Evolutionary conservation across 2,888 invertebrate genomes (phyloP), one percentile per base, ranked within the genome.

Genomic region (Agrotis ipsilon): DNA sequence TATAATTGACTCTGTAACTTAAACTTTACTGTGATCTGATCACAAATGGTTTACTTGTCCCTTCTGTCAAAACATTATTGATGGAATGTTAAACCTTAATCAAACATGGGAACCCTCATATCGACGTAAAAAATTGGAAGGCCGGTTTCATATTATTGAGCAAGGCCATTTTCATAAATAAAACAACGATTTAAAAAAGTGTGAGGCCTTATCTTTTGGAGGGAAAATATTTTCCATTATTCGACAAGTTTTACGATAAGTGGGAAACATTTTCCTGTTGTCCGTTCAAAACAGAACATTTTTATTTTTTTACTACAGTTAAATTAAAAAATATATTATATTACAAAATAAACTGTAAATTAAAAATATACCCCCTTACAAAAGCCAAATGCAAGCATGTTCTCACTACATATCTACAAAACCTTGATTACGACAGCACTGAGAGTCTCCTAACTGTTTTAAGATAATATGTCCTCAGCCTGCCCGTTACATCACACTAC

Each of bases 201-300:
- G 19, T 70, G 45, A 46, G 51, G 45, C 52, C 16, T 48, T 62
- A 55, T 61, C 64, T 58, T 72, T 74, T 51, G 16, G 13, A 52
- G 32, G 55, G 13, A 67, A 61, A 69, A 61, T 67, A 55, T 54
- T 65, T 68, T 62, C 61, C 51, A 63, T 69, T 65, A 65, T 78
- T 81, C 19, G 54, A 46, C 64, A 62, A 78, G 49, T 64, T 77
- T 77, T 70, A 77, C 64, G 77, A 77, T 77, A 77, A 58, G 78
- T 69, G 45, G 18, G 18, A 39, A 51, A 61, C 51, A 43, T 18
- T 77, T 69, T 64, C 14, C 24, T 57, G 68, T 45, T 77, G 55
- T 60, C 51, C 32, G 48, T 77, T 55, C 39, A 45, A 32, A 16
- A 43, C 24, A 24, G 18, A 14, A 52, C 32, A 65, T 46, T 69